Base-by-base conservation (phyloP, 1,140 invertebrate species). In the Ceratina australensis region DNA sequence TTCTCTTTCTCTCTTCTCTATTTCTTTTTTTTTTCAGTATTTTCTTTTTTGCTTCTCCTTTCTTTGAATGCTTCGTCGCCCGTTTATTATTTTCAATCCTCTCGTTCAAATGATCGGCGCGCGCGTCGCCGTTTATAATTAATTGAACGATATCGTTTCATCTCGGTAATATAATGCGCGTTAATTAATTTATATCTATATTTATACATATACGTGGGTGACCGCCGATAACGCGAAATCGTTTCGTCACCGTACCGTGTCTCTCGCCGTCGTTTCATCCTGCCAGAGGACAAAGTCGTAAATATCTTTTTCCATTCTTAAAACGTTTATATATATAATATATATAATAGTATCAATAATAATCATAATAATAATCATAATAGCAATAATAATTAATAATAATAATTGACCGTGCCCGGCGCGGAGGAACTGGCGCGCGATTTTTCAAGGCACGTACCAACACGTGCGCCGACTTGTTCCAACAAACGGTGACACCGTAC, bases 221-320 rank as follows among this genome's bases (percentile, higher is more conserved):
- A 78, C 56, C 75, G 69, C 73, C 59, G 60, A 80, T 71, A 80
- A 87, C 74, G 47, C 24, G 59, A 72, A n/a, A 69, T 72, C 59
- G 26, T 56, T 5, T 49, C n/a, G 3, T 50, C 28, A 15, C 42
- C 15, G n/a, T 50, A 15, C 42, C 15, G n/a, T 52, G 47, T 52
- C 24, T n/a, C n/a, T n/a, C n/a, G n/a, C n/a, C 18, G 16, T 28
- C 18, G n/a, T 59, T 73, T 85, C 81, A 89, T 89, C 88, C 88
- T 89, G 84, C 87, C 87, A 89, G 89, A 89, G 89, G 88, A 91
- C 85, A 88, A 42, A 42, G 28, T 78, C 75, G 63, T 82, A 82
- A 73, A 78, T 79, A 81, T 75, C 2, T 71, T 65, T 69, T 60
- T 71, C 60, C 47, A 28, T 52, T 52, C 59, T 72, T 80, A 76